Evolutionary conservation across 2,113 vertebrate genomes (phyloP).

Genomic region (Pluvialis apricaria): DNA sequence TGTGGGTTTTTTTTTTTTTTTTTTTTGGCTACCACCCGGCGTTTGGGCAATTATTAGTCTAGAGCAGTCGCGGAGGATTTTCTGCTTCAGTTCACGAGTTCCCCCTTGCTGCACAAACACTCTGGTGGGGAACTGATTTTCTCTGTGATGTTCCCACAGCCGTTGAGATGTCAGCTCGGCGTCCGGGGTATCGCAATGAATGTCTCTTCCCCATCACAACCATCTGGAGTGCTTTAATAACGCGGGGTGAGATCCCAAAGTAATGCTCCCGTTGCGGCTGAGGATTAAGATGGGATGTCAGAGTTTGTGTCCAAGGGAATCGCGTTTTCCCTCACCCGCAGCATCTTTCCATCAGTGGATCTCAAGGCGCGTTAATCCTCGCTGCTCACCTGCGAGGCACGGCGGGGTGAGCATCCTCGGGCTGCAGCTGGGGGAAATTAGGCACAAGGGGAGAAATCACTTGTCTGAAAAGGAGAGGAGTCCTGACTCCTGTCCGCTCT

Average conservation of each 20-base stretch:
- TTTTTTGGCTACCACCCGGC: not conserved
- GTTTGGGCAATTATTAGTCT: conserved; percentile 52
- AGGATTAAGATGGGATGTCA: conserved; percentile 4
- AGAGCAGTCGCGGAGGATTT: conserved; percentile 37
- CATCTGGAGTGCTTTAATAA: conserved; percentile 51
- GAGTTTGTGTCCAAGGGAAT: not conserved
- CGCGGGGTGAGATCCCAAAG: not conserved
- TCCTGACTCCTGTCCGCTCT: not conserved
- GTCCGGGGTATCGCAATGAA: not conserved
- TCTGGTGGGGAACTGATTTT: conserved; percentile 53
- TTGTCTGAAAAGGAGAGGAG: not conserved
- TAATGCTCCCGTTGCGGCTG: not conserved
- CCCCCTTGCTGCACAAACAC: conserved; percentile 40
- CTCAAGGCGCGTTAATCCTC: not conserved
- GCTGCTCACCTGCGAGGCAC: not conserved
- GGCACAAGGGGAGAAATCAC: not conserved
- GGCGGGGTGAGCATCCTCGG: not conserved
- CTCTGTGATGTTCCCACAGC: conserved; percentile 26
- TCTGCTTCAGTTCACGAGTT: conserved; percentile 53
- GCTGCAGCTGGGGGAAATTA: not conserved
- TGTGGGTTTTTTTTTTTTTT: not conserved
- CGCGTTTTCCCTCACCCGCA: not conserved
- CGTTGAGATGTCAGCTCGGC: conserved; percentile 15
- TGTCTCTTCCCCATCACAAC: conserved; percentile 40
- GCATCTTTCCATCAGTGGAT: not conserved